phyloP scores from a whole-genome alignment of 2,797 vertebrate genomes.

The Hydrophis major region DNA sequence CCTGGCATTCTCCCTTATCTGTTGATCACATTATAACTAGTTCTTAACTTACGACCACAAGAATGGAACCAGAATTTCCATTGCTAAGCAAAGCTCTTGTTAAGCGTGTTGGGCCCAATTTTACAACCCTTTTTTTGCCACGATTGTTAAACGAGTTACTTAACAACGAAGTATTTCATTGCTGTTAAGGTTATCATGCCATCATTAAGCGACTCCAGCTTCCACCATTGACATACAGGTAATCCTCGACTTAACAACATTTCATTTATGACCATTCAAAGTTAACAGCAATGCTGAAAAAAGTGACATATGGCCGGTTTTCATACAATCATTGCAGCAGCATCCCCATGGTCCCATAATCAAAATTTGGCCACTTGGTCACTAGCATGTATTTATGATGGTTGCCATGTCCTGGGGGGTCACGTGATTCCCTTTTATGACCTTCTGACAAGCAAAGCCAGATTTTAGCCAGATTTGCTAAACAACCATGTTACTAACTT shows the following conservation, averaged over 20 bases:
- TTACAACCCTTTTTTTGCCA: background rate
- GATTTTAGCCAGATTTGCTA: too few relatives aligned
- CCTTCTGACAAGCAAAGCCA: background rate
- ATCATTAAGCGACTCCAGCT: background rate
- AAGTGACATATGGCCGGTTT: background rate
- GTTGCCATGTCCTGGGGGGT: background rate
- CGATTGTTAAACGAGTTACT: background rate
- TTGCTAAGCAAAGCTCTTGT: background rate
- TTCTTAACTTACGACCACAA: background rate
- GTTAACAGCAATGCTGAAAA: background rate
- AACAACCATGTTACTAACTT: background rate
- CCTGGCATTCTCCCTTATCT: background rate
- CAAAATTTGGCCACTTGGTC: background rate
- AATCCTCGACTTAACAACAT: background rate
- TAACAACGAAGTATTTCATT: background rate
- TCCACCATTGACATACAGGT: background rate
- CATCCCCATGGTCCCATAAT: background rate
- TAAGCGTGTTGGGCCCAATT: background rate
- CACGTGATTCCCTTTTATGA: background rate
- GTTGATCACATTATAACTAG: background rate
- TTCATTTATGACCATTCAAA: background rate
- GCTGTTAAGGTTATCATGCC: background rate
- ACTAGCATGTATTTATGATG: background rate
- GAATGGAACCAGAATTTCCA: background rate
- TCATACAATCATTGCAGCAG: background rate